Percentiles rank a stretch among this genome's conserved stretches.
Evolutionary conservation across 1,140 invertebrate species (phyloP).

Genomic region (Ptiloglossa arizonensis): DNA sequence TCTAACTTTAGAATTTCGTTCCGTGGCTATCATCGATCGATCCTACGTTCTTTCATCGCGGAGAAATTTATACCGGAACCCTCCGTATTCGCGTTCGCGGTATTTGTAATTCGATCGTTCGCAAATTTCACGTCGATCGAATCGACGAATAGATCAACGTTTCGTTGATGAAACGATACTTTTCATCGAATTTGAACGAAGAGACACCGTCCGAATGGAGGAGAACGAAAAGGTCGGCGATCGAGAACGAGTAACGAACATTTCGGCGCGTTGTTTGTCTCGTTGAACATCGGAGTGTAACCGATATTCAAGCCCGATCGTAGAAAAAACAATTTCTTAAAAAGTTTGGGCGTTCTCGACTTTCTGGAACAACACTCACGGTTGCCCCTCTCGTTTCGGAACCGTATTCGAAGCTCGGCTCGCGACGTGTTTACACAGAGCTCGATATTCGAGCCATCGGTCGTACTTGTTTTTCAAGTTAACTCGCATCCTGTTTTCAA

Average conservation of each 20-base stretch:
- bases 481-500: slow-evolving; percentile 1
- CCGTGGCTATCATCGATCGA: slow-evolving; percentile 21
- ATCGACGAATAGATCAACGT: too few relatives aligned
- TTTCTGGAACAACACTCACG: background rate
- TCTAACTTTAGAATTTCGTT: slow-evolving; percentile 33
- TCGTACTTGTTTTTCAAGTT: slow-evolving; percentile 29
- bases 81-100: too few relatives aligned
- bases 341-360: background rate
- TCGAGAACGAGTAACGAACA: too few relatives aligned
- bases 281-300: too few relatives aligned
- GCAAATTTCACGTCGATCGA: background rate
- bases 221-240: too few relatives aligned
- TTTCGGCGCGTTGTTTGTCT: too few relatives aligned
- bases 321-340: background rate
- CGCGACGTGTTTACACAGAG: slow-evolving; percentile 38
- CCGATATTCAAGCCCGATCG: background rate
- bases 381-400: too few relatives aligned
- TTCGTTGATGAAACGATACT: too few relatives aligned
- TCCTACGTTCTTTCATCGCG: background rate
- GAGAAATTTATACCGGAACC: background rate
- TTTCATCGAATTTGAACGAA: too few relatives aligned
- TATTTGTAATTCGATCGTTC: background rate
- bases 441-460: slow-evolving; percentile 27
- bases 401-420: too few relatives aligned
- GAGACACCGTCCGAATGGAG: too few relatives aligned